Percentiles rank a stretch among this genome's conserved stretches.
phyloP scores from a whole-genome alignment of 2,888 invertebrate genomes.

The Odontothrips loti region DNA sequence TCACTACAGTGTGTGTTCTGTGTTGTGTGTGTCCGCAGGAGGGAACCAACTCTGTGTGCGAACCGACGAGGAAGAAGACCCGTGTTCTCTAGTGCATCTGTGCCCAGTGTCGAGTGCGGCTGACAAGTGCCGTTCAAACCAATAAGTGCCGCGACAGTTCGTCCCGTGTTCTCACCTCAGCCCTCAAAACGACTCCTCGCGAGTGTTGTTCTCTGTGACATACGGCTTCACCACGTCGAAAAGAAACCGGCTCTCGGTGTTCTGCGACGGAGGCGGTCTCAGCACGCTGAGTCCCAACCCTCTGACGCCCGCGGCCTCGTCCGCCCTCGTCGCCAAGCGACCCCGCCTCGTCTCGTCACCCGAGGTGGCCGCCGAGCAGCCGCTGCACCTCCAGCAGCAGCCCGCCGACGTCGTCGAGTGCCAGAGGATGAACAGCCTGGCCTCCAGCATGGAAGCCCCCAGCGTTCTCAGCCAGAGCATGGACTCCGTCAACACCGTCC shows the following conservation, averaged over 20 bases:
- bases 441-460: constrained; percentile 59
- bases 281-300: background rate
- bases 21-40: constrained; percentile 5
- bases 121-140: background rate
- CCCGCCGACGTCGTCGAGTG: constrained; percentile 48
- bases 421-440: constrained; percentile 38
- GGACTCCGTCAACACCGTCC: constrained; percentile 94
- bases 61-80: background rate
- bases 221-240: constrained; percentile 47
- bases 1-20: constrained; percentile 5
- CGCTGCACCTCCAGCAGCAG: constrained; percentile 43
- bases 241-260: constrained; percentile 49
- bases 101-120: background rate
- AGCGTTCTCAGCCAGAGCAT: constrained; percentile 88
- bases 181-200: background rate
- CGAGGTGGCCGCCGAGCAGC: constrained; percentile 29
- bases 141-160: too few species aligned
- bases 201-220: background rate
- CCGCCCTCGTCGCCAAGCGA: constrained; percentile 36
- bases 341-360: constrained; percentile 36
- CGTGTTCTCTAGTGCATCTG: background rate
- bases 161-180: too few species aligned
- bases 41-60: background rate
- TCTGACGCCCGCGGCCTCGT: constrained; percentile 33
- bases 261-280: constrained; percentile 4